phyloP scores from a whole-genome alignment of 2,797 vertebrate genomes.

The Hozukius guyotensis region DNA sequence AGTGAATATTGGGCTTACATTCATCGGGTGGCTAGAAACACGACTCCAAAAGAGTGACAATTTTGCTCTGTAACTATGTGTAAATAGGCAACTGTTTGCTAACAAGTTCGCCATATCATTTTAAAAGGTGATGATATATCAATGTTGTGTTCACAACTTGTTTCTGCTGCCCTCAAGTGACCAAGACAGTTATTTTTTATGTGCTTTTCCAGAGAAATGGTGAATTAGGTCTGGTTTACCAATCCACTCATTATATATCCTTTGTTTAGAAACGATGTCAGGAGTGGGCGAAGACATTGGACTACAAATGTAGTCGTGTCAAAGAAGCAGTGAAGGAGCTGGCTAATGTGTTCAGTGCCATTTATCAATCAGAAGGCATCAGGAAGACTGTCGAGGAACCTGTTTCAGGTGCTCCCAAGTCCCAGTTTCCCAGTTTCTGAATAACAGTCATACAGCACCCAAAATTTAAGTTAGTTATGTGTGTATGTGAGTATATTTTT shows the following conservation, averaged over 20 bases:
- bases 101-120: neutral
- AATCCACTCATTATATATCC: neutral
- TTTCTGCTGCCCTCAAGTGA: neutral
- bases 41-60: too few species aligned
- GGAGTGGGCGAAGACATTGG: slow-evolving; percentile 79
- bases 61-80: neutral
- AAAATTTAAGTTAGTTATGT: neutral
- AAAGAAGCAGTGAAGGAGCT: slow-evolving; percentile 84
- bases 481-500: neutral
- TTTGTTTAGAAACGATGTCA: slow-evolving; percentile 75
- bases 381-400: slow-evolving; percentile 42
- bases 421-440: neutral
- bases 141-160: neutral
- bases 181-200: neutral
- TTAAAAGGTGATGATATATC: neutral
- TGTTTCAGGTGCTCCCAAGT: slow-evolving; percentile 67
- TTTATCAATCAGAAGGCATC: slow-evolving; percentile 71
- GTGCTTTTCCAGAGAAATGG: neutral
- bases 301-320: slow-evolving; percentile 79
- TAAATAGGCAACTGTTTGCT: neutral
- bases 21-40: neutral
- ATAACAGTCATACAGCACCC: neutral
- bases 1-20: neutral
- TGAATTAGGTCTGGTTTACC: neutral
- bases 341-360: slow-evolving; percentile 73